These are phyloP conservation scores for Anas platyrhynchos DNA, from an alignment of 2,113 vertebrate species.

Conservation along the genomic window DNA sequence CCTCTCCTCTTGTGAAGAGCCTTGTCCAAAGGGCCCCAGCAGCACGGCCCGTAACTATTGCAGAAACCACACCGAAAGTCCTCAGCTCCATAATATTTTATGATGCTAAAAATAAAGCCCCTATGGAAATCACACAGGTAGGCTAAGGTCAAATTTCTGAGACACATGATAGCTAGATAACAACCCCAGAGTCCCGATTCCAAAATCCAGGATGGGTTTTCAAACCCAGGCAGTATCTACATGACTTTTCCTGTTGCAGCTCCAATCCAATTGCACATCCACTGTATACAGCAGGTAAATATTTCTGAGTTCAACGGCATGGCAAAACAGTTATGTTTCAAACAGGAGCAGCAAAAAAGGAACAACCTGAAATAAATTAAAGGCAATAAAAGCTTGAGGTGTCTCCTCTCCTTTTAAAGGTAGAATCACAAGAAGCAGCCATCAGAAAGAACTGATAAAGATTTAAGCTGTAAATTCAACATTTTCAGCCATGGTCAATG, in stretches of 20 bases:
- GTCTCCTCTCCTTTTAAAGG: background rate
- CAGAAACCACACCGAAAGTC: background rate
- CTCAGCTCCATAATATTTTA: background rate
- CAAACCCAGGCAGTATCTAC: background rate
- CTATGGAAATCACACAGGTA: rapidly evolving
- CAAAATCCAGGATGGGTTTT: background rate
- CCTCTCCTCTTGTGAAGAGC: background rate
- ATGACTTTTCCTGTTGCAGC: background rate
- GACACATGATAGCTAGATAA: background rate
- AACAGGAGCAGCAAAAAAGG: background rate
- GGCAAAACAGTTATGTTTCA: background rate
- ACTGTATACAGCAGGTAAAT: background rate
- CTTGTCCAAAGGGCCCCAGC: background rate
- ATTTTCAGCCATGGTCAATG: background rate
- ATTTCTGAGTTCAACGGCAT: background rate
- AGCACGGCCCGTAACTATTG: rapidly evolving
- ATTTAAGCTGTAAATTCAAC: background rate
- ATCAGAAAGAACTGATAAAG: background rate
- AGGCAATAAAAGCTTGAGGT: background rate
- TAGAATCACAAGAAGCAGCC: background rate
- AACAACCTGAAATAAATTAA: background rate
- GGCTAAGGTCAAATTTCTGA: background rate
- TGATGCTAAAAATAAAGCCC: background rate
- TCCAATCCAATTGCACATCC: background rate
- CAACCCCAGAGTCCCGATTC: background rate